Percentiles rank a stretch among this genome's conserved stretches.
Evolutionary conservation across 2,888 invertebrate genomes (phyloP).

Genomic region (Elgonia sp.): DNA sequence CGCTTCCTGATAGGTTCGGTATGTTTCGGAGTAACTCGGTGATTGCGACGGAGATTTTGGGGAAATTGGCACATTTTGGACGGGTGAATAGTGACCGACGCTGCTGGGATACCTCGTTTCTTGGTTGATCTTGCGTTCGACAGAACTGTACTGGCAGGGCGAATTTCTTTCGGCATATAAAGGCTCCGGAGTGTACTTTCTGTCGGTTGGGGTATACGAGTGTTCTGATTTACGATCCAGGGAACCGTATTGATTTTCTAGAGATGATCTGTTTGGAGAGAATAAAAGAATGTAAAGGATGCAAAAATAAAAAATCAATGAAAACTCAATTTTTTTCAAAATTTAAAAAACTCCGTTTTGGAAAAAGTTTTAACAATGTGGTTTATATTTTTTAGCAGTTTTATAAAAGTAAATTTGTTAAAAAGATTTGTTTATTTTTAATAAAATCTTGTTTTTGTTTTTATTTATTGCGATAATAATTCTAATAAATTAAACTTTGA

Average conservation of each 20-base stretch:
- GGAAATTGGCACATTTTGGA: slow-evolving; percentile 74
- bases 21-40: slow-evolving; percentile 23
- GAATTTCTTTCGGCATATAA: slow-evolving; percentile 80
- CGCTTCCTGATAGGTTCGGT: slow-evolving; percentile 68
- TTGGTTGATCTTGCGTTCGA: slow-evolving; percentile 83
- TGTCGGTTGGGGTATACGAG: slow-evolving; percentile 69
- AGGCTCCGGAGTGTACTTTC: slow-evolving; percentile 72
- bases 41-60: slow-evolving; percentile 77
- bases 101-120: slow-evolving; percentile 71
- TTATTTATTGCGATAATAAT: too few relatives aligned
- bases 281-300: too few relatives aligned
- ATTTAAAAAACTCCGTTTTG: too few relatives aligned
- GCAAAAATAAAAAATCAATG: too few relatives aligned
- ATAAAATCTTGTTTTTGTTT: too few relatives aligned
- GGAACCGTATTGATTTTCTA: slow-evolving; percentile 81
- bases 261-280: slow-evolving; percentile 46
- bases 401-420: too few relatives aligned
- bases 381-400: too few relatives aligned
- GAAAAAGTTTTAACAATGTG: too few relatives aligned
- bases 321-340: too few relatives aligned
- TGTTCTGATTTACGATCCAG: slow-evolving; percentile 79
- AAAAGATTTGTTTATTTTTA: too few relatives aligned
- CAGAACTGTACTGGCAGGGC: slow-evolving; percentile 83
- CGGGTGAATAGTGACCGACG: slow-evolving; percentile 76
- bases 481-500: too few relatives aligned